phyloP scores from a whole-genome alignment of 1,140 invertebrate species.

The Drosophila paulistorum region DNA sequence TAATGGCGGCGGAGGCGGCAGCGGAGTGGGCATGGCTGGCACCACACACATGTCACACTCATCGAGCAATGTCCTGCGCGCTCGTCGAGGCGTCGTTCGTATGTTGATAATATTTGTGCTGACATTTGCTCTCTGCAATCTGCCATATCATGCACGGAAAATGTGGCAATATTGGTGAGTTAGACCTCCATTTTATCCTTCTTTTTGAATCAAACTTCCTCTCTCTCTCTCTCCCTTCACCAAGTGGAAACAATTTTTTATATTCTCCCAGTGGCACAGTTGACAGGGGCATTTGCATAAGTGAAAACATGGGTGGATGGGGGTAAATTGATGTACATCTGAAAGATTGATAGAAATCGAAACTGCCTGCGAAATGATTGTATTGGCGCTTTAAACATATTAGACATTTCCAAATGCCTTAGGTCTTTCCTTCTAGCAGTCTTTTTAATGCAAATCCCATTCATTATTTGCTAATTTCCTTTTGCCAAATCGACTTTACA shows the following conservation, averaged over 20 bases:
- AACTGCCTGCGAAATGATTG: neutral
- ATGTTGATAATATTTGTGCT: constrained; percentile 93
- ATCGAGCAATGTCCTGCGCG: constrained; percentile 87
- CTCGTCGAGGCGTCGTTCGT: constrained; percentile 88
- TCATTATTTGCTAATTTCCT: constrained; percentile 20
- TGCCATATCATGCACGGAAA: constrained; percentile 92
- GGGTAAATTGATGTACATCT: neutral
- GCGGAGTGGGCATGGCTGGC: constrained; percentile 28
- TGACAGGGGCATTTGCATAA: constrained; percentile 9
- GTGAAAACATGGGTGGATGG: neutral
- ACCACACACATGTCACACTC: constrained; percentile 85
- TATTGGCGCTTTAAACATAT: neutral
- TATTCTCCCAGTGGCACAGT: neutral
- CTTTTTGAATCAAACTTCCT: neutral
- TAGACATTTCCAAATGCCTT: neutral
- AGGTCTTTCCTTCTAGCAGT: no score
- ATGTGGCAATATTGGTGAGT: constrained; percentile 89
- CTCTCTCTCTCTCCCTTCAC: neutral
- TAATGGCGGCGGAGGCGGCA: constrained; percentile 42
- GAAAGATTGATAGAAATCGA: constrained; percentile 1
- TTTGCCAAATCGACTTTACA: constrained; percentile 16
- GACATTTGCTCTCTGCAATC: constrained; percentile 92
- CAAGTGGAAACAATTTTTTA: constrained; percentile 17
- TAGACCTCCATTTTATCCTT: neutral
- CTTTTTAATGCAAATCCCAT: constrained; percentile 16